phyloP scores from a whole-genome alignment of 2,113 vertebrate species.

The Lepidothrix coronata region DNA sequence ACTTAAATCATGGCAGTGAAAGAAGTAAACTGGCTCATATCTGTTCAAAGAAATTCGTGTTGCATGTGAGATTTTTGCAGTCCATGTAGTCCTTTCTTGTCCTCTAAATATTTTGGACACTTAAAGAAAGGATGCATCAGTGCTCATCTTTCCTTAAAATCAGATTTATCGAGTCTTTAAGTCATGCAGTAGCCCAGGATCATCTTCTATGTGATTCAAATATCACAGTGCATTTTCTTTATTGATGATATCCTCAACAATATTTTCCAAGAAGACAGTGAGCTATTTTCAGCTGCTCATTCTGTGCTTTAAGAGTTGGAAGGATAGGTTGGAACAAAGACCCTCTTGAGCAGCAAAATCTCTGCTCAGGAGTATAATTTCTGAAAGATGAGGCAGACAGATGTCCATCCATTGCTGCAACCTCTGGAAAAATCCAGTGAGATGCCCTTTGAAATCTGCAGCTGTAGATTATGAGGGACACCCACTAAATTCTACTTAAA shows the following conservation, averaged over 20 bases:
- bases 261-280: neutral
- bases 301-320: neutral
- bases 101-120: neutral
- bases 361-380: neutral
- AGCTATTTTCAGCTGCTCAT: neutral
- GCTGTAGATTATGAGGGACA: neutral
- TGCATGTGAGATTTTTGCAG: neutral
- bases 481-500: neutral
- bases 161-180: neutral
- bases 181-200: neutral
- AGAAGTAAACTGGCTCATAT: fast-evolving
- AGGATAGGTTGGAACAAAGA: neutral
- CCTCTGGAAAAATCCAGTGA: neutral
- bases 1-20: neutral
- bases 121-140: neutral
- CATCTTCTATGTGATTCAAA: neutral
- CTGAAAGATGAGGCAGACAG: neutral
- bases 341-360: neutral
- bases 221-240: neutral
- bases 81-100: neutral
- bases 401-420: neutral
- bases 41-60: neutral
- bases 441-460: neutral
- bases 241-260: neutral
- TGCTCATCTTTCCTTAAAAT: neutral